phyloP scores from a whole-genome alignment of 2,888 invertebrate genomes.

The Orthonychiurus folsomi region DNA sequence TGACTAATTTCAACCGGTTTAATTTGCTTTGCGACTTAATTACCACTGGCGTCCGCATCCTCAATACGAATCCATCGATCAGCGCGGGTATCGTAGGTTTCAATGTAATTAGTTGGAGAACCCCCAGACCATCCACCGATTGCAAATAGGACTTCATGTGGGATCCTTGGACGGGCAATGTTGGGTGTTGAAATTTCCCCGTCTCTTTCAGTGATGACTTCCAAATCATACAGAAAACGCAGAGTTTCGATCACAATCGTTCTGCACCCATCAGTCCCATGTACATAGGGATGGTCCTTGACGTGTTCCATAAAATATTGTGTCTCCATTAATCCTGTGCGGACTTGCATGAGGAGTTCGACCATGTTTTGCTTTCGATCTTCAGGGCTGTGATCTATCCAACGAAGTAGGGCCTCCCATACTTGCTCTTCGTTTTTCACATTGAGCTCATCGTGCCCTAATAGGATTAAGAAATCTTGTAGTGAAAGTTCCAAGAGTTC shows the following conservation, averaged over 20 bases:
- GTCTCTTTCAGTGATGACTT: slow-evolving; percentile 70
- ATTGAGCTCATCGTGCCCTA: slow-evolving; percentile 71
- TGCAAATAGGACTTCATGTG: slow-evolving; percentile 79
- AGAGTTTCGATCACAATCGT: slow-evolving; percentile 84
- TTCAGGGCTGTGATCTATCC: slow-evolving; percentile 73
- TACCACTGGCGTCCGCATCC: slow-evolving; percentile 60
- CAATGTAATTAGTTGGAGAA: slow-evolving; percentile 63
- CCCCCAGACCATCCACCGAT: slow-evolving; percentile 71
- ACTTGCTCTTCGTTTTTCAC: slow-evolving; percentile 78
- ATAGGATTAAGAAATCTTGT: slow-evolving; percentile 64
- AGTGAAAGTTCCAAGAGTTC: slow-evolving; percentile 64
- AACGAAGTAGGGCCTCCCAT: slow-evolving; percentile 75
- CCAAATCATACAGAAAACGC: slow-evolving; percentile 82
- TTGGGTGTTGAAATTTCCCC: slow-evolving; percentile 70
- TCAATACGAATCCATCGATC: slow-evolving; percentile 77
- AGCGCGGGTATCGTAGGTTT: slow-evolving; percentile 75
- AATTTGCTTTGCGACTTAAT: not conserved
- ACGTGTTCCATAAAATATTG: slow-evolving; percentile 75
- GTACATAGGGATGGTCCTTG: slow-evolving; percentile 77
- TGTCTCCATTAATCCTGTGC: slow-evolving; percentile 74
- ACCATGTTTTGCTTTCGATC: slow-evolving; percentile 65
- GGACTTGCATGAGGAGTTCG: slow-evolving; percentile 66
- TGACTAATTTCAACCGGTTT: not conserved
- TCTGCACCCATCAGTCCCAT: slow-evolving; percentile 69
- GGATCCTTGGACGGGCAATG: slow-evolving; percentile 63